Evolutionary conservation across 2,888 invertebrate species (phyloP).

Genomic region (Rhagonycha fulva): DNA sequence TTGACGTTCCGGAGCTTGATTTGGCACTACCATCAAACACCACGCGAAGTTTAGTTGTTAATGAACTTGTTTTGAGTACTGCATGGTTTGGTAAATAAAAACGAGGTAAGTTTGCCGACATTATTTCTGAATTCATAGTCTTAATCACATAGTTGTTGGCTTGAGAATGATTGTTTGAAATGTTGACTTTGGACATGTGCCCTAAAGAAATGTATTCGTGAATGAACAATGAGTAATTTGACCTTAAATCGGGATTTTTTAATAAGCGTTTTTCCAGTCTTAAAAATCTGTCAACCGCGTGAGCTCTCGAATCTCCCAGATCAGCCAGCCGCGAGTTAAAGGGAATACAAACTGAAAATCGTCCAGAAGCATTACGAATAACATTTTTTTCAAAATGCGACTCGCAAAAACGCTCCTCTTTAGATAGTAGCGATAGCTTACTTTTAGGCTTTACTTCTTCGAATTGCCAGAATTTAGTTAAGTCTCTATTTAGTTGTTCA

Average conservation of each 20-base stretch:
- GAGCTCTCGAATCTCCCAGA: slow-evolving; percentile 5
- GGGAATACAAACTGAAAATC: slow-evolving; percentile 4
- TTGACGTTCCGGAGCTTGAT: too few species aligned
- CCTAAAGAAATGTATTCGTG: slow-evolving; percentile 10
- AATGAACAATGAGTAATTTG: neutral
- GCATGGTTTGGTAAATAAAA: too few species aligned
- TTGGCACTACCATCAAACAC: too few species aligned
- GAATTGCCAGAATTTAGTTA: slow-evolving; percentile 10
- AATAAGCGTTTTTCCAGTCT: too few species aligned
- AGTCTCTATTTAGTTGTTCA: neutral
- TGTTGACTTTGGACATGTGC: slow-evolving; percentile 4
- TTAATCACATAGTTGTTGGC: too few species aligned
- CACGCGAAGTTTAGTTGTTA: slow-evolving; percentile 5
- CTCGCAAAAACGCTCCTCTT: slow-evolving; percentile 12
- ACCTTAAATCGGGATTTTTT: too few species aligned
- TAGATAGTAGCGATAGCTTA: neutral
- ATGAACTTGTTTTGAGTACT: neutral
- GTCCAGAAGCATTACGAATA: neutral
- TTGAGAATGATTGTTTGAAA: neutral
- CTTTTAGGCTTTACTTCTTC: neutral
- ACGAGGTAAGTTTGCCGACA: slow-evolving; percentile 10
- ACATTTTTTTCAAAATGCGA: slow-evolving; percentile 7
- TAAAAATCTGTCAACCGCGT: neutral
- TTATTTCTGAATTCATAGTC: neutral
- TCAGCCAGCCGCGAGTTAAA: neutral